Evolutionary conservation across 2,888 invertebrate species (phyloP), one percentile per base, ranked within the genome.

Genomic region (Brachylomia viminalis): DNA sequence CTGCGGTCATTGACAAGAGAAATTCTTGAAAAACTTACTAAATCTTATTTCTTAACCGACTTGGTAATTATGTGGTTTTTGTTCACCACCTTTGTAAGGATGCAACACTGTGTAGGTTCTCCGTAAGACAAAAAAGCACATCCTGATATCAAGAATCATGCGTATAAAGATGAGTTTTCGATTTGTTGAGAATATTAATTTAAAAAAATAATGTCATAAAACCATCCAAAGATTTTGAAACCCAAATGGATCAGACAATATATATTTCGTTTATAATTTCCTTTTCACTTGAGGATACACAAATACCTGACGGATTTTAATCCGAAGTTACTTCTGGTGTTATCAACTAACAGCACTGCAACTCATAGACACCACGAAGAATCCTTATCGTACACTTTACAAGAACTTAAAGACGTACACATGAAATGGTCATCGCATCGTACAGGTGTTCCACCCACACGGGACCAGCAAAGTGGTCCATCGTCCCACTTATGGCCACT

Each of bases 371-470:
- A 65, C 10, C 17, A 61, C 11, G 6, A 58, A 33, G 13, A 49
- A 58, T 54, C 33, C 30, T n/a, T 15, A 45, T 33, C 65, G 3
- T 68, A 38, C 47, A 54, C 10, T 52, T 62, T 52, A 64, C 33
- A 59, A 49, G 54, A 69, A 56, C 68, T 52, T 68, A 68, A 27
- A 75, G 20, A 42, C 6, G 33, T 65, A 68, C 38, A 62, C 30
- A 77, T 77, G 75, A 65, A 77, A 68, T 81, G 83, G 62, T 72
- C 80, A 80, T 70, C 54, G 68, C 79, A 77, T 72, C 23, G 75
- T 68, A 86, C 88, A 88, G 87, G 88, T 88, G 88, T 79, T 72
- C 87, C 88, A 83, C 88, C 88, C 81, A 87, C 88, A 76, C 70
- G 77, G 82, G 79, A 83, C 76, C 61, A 68, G 68, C 75, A 47